A percentile compares a stretch with the other conserved stretches of the same genome.
These are phyloP conservation scores for Chaetophractus vellerosus DNA, from an alignment of 2,797 vertebrate species.

Conservation along the genomic window DNA sequence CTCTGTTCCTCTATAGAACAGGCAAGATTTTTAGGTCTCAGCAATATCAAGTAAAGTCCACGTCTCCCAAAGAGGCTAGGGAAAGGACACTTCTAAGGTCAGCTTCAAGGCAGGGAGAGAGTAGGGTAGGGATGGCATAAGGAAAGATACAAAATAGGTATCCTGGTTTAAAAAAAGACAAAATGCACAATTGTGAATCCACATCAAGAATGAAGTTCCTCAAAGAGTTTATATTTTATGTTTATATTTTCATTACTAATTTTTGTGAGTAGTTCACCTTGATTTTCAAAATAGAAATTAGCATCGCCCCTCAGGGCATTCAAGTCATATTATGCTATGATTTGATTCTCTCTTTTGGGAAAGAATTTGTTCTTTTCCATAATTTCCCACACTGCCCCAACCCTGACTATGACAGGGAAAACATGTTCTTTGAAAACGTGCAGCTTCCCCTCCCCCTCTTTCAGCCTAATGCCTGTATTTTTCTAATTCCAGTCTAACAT, in stretches of 20 bases:
- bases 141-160: neutral
- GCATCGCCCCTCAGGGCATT: neutral
- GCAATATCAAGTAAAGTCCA: neutral
- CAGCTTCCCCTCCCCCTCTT: neutral
- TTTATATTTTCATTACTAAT: neutral
- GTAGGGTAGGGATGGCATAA: neutral
- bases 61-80: neutral
- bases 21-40: neutral
- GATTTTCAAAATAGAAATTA: neutral
- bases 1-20: neutral
- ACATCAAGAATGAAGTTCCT: neutral
- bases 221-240: neutral
- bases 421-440: neutral
- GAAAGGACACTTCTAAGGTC: neutral
- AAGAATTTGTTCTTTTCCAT: constrained; percentile 59
- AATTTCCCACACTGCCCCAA: constrained; percentile 78
- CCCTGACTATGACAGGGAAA: constrained; percentile 72
- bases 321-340: neutral
- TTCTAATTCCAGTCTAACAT: constrained; percentile 75
- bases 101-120: neutral
- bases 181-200: neutral
- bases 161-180: neutral
- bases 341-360: neutral
- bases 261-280: neutral
- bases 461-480: constrained; percentile 68